A percentile compares a stretch with the other conserved stretches of the same genome.
These are phyloP conservation scores for Amphiprion ocellaris DNA, from an alignment of 2,113 vertebrate genomes.

Conservation along the genomic window DNA sequence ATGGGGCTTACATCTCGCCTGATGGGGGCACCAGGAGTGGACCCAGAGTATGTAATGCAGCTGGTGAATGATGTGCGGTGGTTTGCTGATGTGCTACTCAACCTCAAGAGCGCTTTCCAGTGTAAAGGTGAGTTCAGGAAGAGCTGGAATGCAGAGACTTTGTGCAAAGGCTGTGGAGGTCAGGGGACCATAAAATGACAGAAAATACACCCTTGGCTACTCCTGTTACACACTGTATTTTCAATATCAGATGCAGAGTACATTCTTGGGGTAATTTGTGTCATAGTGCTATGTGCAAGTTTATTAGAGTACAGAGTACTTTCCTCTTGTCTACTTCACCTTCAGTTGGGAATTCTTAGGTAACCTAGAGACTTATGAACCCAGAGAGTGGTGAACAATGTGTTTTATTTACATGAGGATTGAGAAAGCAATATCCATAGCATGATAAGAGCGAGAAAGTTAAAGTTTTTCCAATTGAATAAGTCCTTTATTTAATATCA, in stretches of 20 bases:
- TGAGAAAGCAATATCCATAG: neutral
- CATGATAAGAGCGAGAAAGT: neutral
- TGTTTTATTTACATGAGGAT: slow-evolving; percentile 6
- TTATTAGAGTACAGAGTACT: too few species aligned
- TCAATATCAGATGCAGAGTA: neutral
- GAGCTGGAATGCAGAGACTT: slow-evolving; percentile 84
- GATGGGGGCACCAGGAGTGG: slow-evolving; percentile 86
- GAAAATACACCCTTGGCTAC: neutral
- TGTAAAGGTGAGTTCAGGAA: slow-evolving; percentile 88
- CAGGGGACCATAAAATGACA: neutral
- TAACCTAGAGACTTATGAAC: neutral
- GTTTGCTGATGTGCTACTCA: slow-evolving; percentile 93
- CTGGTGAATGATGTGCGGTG: slow-evolving; percentile 94
- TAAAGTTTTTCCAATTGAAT: neutral
- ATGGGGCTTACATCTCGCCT: slow-evolving; percentile 83
- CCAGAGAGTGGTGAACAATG: neutral
- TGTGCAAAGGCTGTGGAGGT: slow-evolving; percentile 12
- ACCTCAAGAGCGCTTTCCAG: slow-evolving; percentile 92
- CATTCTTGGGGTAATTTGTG: neutral
- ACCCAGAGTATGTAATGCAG: slow-evolving; percentile 94
- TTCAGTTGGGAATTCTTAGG: neutral
- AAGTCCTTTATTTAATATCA: neutral
- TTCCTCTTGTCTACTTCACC: neutral
- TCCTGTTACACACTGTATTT: neutral
- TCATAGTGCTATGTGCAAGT: too few species aligned